These are phyloP conservation scores for Antitype chi DNA, from an alignment of 2,888 invertebrate genomes.

Conservation along the genomic window DNA sequence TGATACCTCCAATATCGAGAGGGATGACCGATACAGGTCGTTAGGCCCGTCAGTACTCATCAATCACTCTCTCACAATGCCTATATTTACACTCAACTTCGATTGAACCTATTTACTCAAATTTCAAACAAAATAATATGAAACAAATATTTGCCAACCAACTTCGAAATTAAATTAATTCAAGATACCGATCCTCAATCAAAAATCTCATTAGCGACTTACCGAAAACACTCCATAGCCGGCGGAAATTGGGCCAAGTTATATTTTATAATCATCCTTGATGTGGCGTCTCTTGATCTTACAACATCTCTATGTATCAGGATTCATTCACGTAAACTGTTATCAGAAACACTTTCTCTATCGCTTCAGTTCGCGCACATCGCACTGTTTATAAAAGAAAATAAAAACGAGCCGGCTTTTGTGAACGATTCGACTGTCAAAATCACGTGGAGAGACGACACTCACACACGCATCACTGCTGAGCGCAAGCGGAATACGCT, in stretches of 20 bases:
- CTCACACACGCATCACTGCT: constrained; percentile 80
- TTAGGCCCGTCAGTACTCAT: constrained; percentile 54
- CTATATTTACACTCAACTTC: constrained; percentile 46
- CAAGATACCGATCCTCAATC: constrained; percentile 72
- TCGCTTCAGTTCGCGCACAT: constrained; percentile 73
- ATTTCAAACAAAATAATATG: constrained; percentile 57
- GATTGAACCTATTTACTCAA: constrained; percentile 55
- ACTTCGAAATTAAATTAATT: constrained; percentile 72
- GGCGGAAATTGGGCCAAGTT: constrained; percentile 73
- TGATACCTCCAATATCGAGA: constrained; percentile 47
- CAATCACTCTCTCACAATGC: constrained; percentile 41
- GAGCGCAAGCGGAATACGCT: constrained; percentile 79
- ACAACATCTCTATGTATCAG: constrained; percentile 76
- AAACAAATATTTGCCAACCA: constrained; percentile 71
- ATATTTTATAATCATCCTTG: constrained; percentile 75
- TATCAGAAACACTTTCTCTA: constrained; percentile 81
- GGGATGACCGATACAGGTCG: constrained; percentile 50
- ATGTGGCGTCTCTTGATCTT: constrained; percentile 72
- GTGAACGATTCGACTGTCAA: constrained; percentile 82
- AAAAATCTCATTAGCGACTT: constrained; percentile 77
- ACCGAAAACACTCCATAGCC: constrained; percentile 85
- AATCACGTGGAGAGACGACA: constrained; percentile 84
- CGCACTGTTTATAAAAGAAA: constrained; percentile 75
- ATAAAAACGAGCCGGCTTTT: constrained; percentile 78
- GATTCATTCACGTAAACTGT: constrained; percentile 75